Base-by-base conservation (phyloP, 2,888 invertebrate genomes). In the Hypomecis punctinalis region DNA sequence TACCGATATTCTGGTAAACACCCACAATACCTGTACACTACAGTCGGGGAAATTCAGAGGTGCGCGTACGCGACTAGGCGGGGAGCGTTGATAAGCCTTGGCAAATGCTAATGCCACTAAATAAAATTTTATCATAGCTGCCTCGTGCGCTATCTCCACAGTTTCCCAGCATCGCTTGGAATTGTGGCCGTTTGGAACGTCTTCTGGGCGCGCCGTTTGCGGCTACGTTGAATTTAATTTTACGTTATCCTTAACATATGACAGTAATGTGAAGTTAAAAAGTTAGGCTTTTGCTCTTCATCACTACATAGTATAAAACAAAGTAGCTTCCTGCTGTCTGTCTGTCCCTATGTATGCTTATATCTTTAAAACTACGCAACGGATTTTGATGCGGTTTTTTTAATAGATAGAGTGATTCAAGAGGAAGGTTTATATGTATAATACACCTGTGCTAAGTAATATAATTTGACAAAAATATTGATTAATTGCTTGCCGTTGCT, bases 51-150 rank as follows among this genome's bases (percentile, higher is more conserved):
- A 78, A 79, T 78, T 80, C 76, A 74, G 79, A 80, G 78, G 78
- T 81, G 78, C 78, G 72, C 76, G 73, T 76, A 74, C 77, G 72
- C 72, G 74, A 80, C 79, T 72, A 78, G 70, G 75, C 76, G 75
- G 76, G 74, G 70, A 70, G 69, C 68, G 74, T 63, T 80, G 86
- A 87, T 88, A 89, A 88, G 88, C 85, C 78, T 74, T 76, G 67
- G 77, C 76, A 76, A 86, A 85, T 88, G 85, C 84, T 85, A 88
- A 89, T 88, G 86, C 77, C 72, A 75, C 78, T 84, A 82, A 85
- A 88, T 87, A 86, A 87, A 86, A 85, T 86, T 84, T 88, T 88
- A 89, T 86, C 87, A 82, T 75, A 76, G 73, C 61, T 75, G 63
- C 72, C 76, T 78, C 70, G 74, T 75, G 70, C 74, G 74, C 72